Percentiles rank a stretch among this genome's conserved stretches.
These are phyloP conservation scores for Caradrina clavipalpis DNA, from an alignment of 2,888 invertebrate species.

Conservation along the genomic window DNA sequence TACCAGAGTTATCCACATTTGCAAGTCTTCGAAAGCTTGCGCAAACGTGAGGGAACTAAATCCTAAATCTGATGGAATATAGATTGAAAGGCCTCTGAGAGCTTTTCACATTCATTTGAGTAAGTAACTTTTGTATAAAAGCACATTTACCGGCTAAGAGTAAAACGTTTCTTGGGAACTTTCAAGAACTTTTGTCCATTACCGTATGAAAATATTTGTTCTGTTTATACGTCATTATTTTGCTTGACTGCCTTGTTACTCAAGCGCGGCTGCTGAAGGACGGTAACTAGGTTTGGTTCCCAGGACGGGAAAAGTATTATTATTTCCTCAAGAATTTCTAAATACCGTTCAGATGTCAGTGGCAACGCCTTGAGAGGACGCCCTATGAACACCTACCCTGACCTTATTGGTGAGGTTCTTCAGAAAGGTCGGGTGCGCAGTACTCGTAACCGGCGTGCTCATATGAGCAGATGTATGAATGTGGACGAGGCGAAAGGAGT, in stretches of 20 bases:
- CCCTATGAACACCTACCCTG: no score
- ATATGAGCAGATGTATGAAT: no score
- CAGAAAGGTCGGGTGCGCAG: no score
- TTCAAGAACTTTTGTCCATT: slow-evolving; percentile 5
- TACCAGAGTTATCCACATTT: slow-evolving; percentile 41
- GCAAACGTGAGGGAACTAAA: slow-evolving; percentile 48
- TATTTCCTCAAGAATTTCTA: no score
- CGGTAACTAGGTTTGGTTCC: background rate
- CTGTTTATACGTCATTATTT: slow-evolving; percentile 1
- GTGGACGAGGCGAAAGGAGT: no score
- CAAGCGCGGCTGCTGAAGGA: no score
- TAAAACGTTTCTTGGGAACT: slow-evolving; percentile 8
- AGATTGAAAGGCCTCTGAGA: slow-evolving; percentile 54
- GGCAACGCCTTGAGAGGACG: no score
- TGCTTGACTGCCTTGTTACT: background rate
- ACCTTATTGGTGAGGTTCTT: no score
- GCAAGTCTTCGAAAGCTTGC: slow-evolving; percentile 30
- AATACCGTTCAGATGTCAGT: no score
- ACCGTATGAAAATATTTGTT: slow-evolving; percentile 18
- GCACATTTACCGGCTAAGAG: slow-evolving; percentile 35
- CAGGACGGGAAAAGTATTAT: no score
- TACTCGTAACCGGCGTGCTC: no score
- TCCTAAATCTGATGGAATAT: slow-evolving; percentile 51
- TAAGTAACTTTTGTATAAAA: slow-evolving; percentile 60
- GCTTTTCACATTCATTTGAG: slow-evolving; percentile 63